Evolutionary conservation across 2,888 invertebrate genomes (phyloP).

Genomic region (Apamea sordens): DNA sequence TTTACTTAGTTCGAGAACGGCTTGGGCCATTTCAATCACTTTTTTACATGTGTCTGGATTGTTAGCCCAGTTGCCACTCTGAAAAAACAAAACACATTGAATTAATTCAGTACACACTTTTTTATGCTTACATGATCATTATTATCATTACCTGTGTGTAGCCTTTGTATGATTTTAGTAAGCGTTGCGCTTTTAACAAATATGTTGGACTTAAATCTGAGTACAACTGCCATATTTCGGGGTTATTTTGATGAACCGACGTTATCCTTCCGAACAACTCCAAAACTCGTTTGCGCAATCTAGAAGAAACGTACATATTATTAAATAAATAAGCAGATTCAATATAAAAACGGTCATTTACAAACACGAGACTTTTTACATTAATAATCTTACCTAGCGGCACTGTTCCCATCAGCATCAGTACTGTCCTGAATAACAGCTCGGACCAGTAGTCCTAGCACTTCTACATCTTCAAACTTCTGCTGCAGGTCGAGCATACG

Average conservation of each 20-base stretch:
- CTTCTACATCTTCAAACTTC: slow-evolving; percentile 94
- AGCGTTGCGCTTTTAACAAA: slow-evolving; percentile 92
- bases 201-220: slow-evolving; percentile 92
- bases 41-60: slow-evolving; percentile 90
- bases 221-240: slow-evolving; percentile 95
- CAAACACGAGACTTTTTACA: too few species aligned
- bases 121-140: not conserved
- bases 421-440: slow-evolving; percentile 92
- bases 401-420: slow-evolving; percentile 91
- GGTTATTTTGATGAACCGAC: slow-evolving; percentile 92
- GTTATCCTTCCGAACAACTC: slow-evolving; percentile 94
- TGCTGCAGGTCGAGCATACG: slow-evolving; percentile 96
- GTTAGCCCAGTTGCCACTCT: slow-evolving; percentile 89
- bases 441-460: slow-evolving; percentile 93
- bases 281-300: slow-evolving; percentile 90
- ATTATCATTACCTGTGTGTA: slow-evolving; percentile 90
- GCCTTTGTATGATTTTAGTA: slow-evolving; percentile 94
- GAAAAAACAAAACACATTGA: slow-evolving; percentile 60
- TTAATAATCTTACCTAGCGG: slow-evolving; percentile 76
- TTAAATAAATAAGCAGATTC: not conserved
- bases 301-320: slow-evolving; percentile 50
- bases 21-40: slow-evolving; percentile 91
- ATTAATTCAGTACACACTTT: not conserved
- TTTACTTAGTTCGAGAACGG: slow-evolving; percentile 90
- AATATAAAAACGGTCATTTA: not conserved